Percentiles rank a stretch among this genome's conserved stretches.
These are phyloP conservation scores for Hirtodrosophila duncani DNA, from an alignment of 2,888 invertebrate genomes.

Conservation along the genomic window DNA sequence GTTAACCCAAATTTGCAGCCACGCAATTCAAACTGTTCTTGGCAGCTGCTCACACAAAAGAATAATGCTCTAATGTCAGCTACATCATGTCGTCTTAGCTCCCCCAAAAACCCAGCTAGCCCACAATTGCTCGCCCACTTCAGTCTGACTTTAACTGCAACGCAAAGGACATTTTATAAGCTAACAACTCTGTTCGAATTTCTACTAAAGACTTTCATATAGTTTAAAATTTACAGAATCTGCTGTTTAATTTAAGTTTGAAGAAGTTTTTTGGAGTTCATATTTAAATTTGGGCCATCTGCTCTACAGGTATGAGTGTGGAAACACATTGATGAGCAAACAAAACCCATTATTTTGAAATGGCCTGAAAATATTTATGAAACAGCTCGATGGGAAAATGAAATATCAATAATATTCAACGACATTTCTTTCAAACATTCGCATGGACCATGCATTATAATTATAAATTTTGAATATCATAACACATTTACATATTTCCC, in stretches of 20 bases:
- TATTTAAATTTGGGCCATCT: conserved; percentile 6
- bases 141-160: no score
- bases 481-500: conserved; percentile 5
- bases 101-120: conserved; percentile 18
- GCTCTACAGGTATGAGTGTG: conserved; percentile 12
- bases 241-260: no score
- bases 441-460: conserved; percentile 35
- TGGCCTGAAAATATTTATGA: conserved; percentile 47
- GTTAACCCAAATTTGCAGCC: conserved; percentile 72
- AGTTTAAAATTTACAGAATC: no score
- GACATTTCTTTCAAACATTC: conserved; percentile 36
- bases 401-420: conserved; percentile 52
- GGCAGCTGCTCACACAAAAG: conserved; percentile 64
- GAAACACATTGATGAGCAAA: conserved; percentile 15
- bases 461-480: conserved; percentile 20
- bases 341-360: conserved; percentile 47
- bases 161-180: no score
- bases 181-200: no score
- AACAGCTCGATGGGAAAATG: no score
- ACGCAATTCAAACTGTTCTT: conserved; percentile 54
- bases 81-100: conserved; percentile 45
- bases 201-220: no score
- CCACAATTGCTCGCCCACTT: no score
- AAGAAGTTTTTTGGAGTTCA: conserved; percentile 22
- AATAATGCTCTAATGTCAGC: conserved; percentile 63